Evolutionary conservation across 2,113 vertebrate species (phyloP).

Genomic region (Neofelis nebulosa): DNA sequence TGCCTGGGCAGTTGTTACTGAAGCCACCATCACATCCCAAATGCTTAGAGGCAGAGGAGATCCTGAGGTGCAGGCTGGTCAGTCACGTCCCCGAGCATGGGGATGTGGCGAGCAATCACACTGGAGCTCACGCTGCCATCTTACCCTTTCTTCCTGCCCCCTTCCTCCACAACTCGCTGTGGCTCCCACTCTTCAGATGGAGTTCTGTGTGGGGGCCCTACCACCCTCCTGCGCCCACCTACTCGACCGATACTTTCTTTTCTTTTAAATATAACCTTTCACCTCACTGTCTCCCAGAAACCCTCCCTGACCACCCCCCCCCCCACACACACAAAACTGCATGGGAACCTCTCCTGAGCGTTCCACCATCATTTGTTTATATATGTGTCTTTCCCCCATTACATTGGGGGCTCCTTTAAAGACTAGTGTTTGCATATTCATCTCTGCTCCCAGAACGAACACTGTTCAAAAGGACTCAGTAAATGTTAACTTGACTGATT

Average conservation of each 20-base stretch:
- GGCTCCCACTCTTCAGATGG: background rate
- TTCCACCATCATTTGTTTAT: background rate
- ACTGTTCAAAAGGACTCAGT: background rate
- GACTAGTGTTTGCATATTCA: background rate
- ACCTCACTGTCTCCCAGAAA: background rate
- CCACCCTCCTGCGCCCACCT: background rate
- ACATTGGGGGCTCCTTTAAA: background rate
- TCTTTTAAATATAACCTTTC: background rate
- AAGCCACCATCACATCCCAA: background rate
- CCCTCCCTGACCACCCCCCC: background rate
- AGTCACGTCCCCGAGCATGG: background rate
- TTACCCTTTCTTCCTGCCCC: background rate
- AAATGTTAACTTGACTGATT: background rate
- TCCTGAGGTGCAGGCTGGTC: background rate
- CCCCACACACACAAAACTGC: too few relatives aligned
- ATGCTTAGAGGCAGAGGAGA: background rate
- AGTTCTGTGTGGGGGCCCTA: background rate
- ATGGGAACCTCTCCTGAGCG: background rate
- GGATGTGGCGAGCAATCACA: background rate
- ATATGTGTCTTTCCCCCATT: background rate
- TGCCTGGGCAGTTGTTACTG: background rate
- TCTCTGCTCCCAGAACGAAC: background rate
- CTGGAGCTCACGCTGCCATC: background rate
- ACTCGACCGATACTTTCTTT: background rate
- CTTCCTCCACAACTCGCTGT: fast-evolving